Evolutionary conservation across 2,797 vertebrate genomes (phyloP).

Genomic region (Pygocentrus nattereri): DNA sequence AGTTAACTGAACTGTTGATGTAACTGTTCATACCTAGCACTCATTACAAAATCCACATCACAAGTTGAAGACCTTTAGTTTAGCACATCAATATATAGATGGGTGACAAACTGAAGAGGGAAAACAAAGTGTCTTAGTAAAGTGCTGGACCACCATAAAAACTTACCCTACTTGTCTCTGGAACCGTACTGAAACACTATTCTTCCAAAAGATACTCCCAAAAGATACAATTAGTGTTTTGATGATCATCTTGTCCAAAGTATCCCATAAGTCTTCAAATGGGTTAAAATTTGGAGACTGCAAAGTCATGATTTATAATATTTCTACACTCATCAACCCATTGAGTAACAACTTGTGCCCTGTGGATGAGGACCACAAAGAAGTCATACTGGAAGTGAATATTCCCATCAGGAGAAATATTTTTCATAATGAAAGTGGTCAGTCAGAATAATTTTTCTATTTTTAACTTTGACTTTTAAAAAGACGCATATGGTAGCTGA

Average conservation of each 20-base stretch:
- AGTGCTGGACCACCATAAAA: too few species aligned
- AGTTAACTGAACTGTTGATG: not conserved
- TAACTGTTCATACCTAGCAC: not conserved
- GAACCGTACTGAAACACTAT: not conserved
- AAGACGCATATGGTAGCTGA: too few species aligned
- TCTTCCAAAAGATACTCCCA: not conserved
- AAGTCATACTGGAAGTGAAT: too few species aligned
- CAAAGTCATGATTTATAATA: too few species aligned
- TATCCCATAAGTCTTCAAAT: not conserved
- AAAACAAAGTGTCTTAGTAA: not conserved
- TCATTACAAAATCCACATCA: not conserved
- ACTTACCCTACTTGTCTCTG: too few species aligned
- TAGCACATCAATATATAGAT: not conserved
- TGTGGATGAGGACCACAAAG: too few species aligned
- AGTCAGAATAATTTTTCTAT: not conserved
- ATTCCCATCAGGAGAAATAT: not conserved
- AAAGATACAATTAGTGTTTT: not conserved
- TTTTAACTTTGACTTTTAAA: not conserved
- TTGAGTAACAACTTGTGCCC: too few species aligned
- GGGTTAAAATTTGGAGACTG: not conserved
- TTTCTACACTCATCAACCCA: not conserved
- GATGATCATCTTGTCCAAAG: not conserved
- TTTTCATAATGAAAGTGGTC: not conserved
- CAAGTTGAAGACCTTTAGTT: not conserved
- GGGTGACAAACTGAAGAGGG: not conserved